A percentile compares a stretch with the other conserved stretches of the same genome.
These are phyloP conservation scores for Crocodylus rhombifer DNA, from an alignment of 2,797 vertebrate species.

Conservation along the genomic window DNA sequence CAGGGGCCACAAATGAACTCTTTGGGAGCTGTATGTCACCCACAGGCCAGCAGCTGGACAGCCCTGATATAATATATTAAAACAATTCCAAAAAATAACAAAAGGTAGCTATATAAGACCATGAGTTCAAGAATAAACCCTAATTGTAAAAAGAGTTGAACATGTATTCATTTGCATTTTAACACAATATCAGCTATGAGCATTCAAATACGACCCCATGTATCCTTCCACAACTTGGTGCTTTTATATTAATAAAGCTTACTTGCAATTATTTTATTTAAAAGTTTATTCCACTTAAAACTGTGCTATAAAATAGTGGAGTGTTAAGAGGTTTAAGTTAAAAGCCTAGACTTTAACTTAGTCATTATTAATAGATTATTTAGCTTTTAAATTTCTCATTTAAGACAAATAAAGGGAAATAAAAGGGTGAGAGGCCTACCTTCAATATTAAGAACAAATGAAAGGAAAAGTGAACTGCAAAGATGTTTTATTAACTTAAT, in stretches of 20 bases:
- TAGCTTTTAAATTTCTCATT: neutral
- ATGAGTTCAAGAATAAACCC: neutral
- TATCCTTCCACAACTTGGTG: neutral
- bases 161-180: neutral
- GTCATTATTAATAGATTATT: neutral
- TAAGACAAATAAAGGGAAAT: neutral
- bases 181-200: neutral
- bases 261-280: too few relatives aligned
- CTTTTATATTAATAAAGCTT: too few relatives aligned
- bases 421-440: neutral
- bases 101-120: neutral
- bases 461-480: neutral
- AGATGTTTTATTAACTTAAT: neutral
- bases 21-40: too few relatives aligned
- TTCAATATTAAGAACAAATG: neutral
- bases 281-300: too few relatives aligned
- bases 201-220: neutral
- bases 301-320: too few relatives aligned
- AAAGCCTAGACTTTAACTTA: neutral
- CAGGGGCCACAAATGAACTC: too few relatives aligned
- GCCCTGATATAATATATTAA: too few relatives aligned
- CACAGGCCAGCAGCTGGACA: too few relatives aligned
- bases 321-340: too few relatives aligned
- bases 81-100: too few relatives aligned
- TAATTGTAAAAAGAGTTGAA: neutral